phyloP scores from a whole-genome alignment of 2,888 invertebrate species.

The Resseliella maxima region DNA sequence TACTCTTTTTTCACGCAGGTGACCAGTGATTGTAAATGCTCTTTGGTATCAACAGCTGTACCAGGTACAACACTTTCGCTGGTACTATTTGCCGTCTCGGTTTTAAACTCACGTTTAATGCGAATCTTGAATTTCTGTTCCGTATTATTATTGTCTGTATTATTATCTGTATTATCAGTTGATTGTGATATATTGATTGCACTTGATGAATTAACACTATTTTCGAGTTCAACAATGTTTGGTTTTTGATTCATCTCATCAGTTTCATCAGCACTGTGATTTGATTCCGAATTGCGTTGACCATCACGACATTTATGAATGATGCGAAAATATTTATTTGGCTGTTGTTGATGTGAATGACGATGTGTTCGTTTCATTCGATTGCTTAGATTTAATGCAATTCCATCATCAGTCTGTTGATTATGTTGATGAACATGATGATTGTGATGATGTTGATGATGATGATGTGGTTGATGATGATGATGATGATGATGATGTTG shows the following conservation, averaged over 20 bases:
- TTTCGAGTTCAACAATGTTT: not conserved
- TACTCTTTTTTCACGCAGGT: conserved; percentile 16
- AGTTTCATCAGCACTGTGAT: not conserved
- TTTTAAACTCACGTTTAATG: conserved; percentile 44
- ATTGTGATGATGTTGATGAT: not conserved
- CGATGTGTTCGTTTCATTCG: conserved; percentile 27
- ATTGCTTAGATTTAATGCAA: conserved; percentile 32
- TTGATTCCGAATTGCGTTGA: not conserved
- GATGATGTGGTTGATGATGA: not conserved
- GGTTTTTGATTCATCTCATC: not conserved
- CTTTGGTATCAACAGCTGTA: not conserved
- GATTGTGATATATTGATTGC: not conserved
- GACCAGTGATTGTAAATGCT: not conserved
- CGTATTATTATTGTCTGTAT: not conserved
- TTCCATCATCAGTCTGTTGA: not conserved
- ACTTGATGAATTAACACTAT: not conserved
- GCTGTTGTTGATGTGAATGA: not conserved
- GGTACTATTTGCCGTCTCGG: not conserved
- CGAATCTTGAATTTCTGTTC: not conserved
- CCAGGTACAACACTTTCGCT: not conserved
- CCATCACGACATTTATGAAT: not conserved
- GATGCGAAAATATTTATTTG: not conserved
- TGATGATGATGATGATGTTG: not conserved
- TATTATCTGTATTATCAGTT: not conserved
- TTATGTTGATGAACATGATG: not conserved